A percentile compares a stretch with the other conserved stretches of the same genome.
Conservation (phyloP, 2,113 vertebrate genomes). For the Tringa solitaria region DNA sequence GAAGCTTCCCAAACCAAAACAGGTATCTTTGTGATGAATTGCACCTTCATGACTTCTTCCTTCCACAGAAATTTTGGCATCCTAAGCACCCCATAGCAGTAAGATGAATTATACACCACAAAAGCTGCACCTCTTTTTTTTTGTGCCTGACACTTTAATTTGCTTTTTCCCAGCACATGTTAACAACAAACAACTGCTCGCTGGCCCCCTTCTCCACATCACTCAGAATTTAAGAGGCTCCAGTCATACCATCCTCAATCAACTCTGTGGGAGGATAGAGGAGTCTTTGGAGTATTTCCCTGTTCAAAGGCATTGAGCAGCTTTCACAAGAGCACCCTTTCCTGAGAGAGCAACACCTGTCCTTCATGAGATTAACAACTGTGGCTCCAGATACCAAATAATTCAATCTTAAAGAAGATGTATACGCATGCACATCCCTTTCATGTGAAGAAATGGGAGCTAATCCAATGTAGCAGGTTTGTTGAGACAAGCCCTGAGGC, state of each 20-base stretch:
- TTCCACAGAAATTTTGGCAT: not conserved
- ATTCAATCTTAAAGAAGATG: not conserved
- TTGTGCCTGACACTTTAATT: not conserved
- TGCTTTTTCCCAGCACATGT: not conserved
- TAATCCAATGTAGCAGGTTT: slow-evolving; percentile 44
- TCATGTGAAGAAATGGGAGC: not conserved
- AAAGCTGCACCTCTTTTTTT: not conserved
- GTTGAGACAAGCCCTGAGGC: slow-evolving; percentile 9
- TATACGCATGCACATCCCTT: not conserved
- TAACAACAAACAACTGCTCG: not conserved
- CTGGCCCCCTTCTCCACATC: not conserved
- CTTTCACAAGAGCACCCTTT: not conserved
- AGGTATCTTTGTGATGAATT: not conserved
- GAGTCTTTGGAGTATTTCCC: not conserved
- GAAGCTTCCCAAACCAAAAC: not conserved
- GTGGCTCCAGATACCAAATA: not conserved
- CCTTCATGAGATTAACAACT: not conserved
- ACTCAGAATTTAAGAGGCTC: not conserved
- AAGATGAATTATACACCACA: not conserved
- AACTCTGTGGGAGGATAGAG: not conserved
- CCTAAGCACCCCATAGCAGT: not conserved
- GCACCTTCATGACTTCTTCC: not conserved
- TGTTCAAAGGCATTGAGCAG: not conserved
- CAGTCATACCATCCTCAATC: not conserved
- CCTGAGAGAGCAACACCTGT: not conserved